Conservation (phyloP, 2,113 vertebrate species). For the Gymnarchus niloticus region DNA sequence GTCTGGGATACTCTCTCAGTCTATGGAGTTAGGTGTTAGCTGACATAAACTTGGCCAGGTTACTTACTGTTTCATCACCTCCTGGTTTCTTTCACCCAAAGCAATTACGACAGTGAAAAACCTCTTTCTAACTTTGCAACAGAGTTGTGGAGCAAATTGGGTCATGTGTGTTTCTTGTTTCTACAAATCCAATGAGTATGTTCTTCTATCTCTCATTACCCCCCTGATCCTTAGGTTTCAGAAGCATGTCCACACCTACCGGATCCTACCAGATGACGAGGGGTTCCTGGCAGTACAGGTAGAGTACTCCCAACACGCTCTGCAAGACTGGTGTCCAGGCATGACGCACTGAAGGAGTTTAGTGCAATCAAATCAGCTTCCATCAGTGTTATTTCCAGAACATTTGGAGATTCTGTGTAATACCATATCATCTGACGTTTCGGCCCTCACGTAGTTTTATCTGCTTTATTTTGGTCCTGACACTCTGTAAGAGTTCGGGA, state of each 20-base stretch:
- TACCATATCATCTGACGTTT: no score
- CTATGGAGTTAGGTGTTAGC: neutral
- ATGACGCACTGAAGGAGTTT: neutral
- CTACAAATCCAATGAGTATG: neutral
- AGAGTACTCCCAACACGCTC: slow-evolving; percentile 25
- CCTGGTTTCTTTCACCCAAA: neutral
- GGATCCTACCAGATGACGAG: slow-evolving; percentile 90
- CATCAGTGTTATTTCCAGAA: neutral
- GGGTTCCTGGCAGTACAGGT: slow-evolving; percentile 94
- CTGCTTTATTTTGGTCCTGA: neutral
- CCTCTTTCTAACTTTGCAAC: neutral
- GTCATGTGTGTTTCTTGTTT: neutral
- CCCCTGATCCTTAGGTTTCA: slow-evolving; percentile 71
- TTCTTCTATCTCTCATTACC: neutral
- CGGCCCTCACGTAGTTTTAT: neutral
- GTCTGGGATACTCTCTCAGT: neutral
- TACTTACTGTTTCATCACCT: neutral
- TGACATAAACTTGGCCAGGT: neutral
- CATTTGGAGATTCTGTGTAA: neutral
- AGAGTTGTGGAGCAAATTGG: neutral
- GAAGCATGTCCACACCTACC: slow-evolving; percentile 94
- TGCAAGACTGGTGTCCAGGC: neutral
- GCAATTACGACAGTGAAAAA: neutral
- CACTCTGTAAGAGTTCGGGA: neutral
- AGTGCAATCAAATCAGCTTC: neutral